Base-by-base conservation (phyloP, 2,888 invertebrate species). In the Hemithea aestivaria region DNA sequence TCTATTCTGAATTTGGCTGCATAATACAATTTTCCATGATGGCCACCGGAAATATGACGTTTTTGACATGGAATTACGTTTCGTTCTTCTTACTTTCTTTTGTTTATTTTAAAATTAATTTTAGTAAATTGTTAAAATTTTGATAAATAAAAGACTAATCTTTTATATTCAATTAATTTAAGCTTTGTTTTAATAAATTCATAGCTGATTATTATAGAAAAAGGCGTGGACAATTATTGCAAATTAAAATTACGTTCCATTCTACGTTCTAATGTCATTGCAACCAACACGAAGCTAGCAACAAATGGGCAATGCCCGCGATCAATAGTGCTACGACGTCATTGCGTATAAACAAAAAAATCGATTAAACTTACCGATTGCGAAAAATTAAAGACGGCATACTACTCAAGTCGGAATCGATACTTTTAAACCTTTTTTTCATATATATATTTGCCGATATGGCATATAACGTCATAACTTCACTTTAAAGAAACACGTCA, bases 351-450 rank as follows among this genome's bases (percentile, higher is more conserved):
- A 53, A 58, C 23, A 48, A 53, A 55, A 47, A 38, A 45, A 51
- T 57, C 48, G 56, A 62, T 64, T 36, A 39, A 48, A 89, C 90
- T 90, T 73, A 91, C 90, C 89, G 88, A 85, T 90, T 89, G 78
- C 88, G 88, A 77, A 89, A 89, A 79, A 90, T 82, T 88, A 90
- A 88, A 71, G 90, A 89, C 56, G 90, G 90, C 90, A 90, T 90
- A 66, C 76, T 85, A 74, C 64, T 78, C 55, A 69, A 61, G 57
- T 71, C 60, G 39, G 72, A 68, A 66, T 83, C 82, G 63, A 78
- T 82, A 66, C 67, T 80, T 77, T 70, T 80, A 72, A 80, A 80
- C 67, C 72, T 79, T 66, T 78, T 75, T 78, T 83, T 76, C 80
- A 82, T 84, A 58, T 75, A 82, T 77, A 66, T 79, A 55, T 76